phyloP scores from a whole-genome alignment of 2,113 vertebrate species.

The Cyanoramphus novaezelandiae region DNA sequence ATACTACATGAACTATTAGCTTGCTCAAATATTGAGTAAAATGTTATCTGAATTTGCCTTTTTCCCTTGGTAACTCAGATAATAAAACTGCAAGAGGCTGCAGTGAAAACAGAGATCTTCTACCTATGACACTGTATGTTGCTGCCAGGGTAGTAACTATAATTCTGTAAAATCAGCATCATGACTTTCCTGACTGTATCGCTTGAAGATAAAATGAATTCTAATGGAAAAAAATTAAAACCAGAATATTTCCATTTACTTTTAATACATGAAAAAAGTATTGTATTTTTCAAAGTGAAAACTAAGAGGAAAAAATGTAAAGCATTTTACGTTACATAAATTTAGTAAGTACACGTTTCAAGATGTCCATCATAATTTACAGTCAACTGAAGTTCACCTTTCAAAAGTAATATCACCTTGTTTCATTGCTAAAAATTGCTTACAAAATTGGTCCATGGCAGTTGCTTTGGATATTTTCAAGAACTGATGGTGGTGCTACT shows the following conservation, averaged over 20 bases:
- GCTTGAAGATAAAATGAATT: not conserved
- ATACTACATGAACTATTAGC: not conserved
- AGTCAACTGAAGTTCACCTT: not conserved
- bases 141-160: not conserved
- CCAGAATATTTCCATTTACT: not conserved
- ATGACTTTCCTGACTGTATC: not conserved
- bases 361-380: not conserved
- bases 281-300: not conserved
- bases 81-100: not conserved
- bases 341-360: not conserved
- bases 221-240: not conserved
- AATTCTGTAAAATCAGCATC: not conserved
- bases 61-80: not conserved
- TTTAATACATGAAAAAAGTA: not conserved
- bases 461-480: slow-evolving; percentile 91
- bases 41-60: not conserved
- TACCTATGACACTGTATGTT: not conserved
- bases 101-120: not conserved
- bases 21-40: not conserved
- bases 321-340: not conserved
- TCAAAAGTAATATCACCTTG: not conserved
- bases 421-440: slow-evolving; percentile 64
- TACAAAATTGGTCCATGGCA: slow-evolving; percentile 95
- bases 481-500: slow-evolving; percentile 87
- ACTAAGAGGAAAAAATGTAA: not conserved